Base-by-base conservation (phyloP, 2,888 invertebrate species). In the Metallyticus violacea region DNA sequence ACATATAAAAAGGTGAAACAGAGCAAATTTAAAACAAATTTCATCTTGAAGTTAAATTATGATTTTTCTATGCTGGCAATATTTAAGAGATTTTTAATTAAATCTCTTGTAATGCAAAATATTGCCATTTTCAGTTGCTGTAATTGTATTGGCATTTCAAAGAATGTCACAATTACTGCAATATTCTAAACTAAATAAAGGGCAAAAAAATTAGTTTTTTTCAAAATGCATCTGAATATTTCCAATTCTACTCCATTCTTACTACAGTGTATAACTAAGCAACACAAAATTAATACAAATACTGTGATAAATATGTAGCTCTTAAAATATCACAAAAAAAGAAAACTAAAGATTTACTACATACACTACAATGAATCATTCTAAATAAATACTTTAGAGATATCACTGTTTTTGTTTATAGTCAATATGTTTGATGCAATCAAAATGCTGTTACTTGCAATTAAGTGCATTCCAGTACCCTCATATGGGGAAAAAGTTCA, bases 311-410 rank as follows among this genome's bases (percentile, higher is more conserved):
- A 25, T n/a, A 26, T n/a, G 29, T 25, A 30, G 40, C 25, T 27
- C 28, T 28, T 30, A 30, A 81, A 29, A 30, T 81, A 30, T 81
- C 25, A 29, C 81, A 81, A 81, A 7, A 26, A 7, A 78, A 15
- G n/a, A 62, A 62, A 62, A 22, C 40, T 4, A 62, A 62, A 3
- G 9, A 22, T 9, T 62, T 1, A 15, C 9, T 62, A 15, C 22
- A 40, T 62, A 62, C 4, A 15, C 40, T 62, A 81, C 40, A 81
- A 29, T 26, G n/a, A 78, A n/a, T 26, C n/a, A n/a, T 28, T 29
- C 27, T 83, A 77, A 83, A 83, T 83, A 83, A 77, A 83, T 77
- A 77, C 29, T 83, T 83, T 4, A 28, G 9, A 83, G 77, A 77
- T 29, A 83, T 27, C 7, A 77, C 25, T 77, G 6, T 62, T 77